Conservation (phyloP, 1,140 invertebrate genomes). For the Heterodera carotae region DNA sequence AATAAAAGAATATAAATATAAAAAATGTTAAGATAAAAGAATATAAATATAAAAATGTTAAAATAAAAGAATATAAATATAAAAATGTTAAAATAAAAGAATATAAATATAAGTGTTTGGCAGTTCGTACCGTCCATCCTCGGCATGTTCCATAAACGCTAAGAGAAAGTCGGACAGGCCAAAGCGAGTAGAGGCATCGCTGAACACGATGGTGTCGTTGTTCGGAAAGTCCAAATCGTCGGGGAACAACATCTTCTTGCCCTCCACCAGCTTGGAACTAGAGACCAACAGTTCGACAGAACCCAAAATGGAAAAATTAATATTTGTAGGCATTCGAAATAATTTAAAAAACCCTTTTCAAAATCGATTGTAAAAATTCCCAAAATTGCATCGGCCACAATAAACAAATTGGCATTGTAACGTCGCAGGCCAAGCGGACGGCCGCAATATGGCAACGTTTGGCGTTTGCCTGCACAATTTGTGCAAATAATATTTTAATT, state of each 20-base stretch:
- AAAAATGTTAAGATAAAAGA: too few relatives aligned
- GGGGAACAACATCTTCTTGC: slow-evolving; percentile 22
- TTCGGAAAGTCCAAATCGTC: slow-evolving; percentile 42
- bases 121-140: slow-evolving; percentile 30
- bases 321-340: background rate
- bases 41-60: too few relatives aligned
- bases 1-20: too few relatives aligned
- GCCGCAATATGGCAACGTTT: slow-evolving; percentile 28
- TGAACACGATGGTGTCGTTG: slow-evolving; percentile 44
- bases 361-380: slow-evolving; percentile 35
- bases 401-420: slow-evolving; percentile 31
- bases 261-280: slow-evolving; percentile 25
- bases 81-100: too few relatives aligned
- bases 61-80: too few relatives aligned
- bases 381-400: slow-evolving; percentile 27
- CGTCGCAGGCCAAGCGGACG: slow-evolving; percentile 36
- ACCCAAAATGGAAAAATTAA: slow-evolving; percentile 7
- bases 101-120: background rate
- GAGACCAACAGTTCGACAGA: slow-evolving; percentile 32
- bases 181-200: slow-evolving; percentile 39
- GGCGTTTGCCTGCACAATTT: slow-evolving; percentile 13
- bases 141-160: slow-evolving; percentile 35
- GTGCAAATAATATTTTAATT: background rate
- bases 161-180: slow-evolving; percentile 21
- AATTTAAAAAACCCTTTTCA: slow-evolving; percentile 33